Conservation (phyloP, 2,797 vertebrate genomes). For the Ambastaia sidthimunki region DNA sequence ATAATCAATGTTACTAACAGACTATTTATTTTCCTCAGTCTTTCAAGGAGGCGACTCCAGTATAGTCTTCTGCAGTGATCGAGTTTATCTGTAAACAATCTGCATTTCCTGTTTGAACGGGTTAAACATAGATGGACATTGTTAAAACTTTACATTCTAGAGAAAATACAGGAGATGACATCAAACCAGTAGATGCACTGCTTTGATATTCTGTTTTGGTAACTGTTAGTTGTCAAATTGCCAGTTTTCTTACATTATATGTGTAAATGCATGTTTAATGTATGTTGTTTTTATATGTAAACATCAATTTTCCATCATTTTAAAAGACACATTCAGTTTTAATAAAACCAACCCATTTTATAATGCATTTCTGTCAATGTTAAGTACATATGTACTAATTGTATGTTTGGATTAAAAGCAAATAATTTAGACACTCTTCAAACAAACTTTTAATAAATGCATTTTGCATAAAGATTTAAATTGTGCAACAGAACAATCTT, state of each 20-base stretch:
- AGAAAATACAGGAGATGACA: neutral
- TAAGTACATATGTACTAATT: neutral
- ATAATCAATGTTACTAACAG: neutral
- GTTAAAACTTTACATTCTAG: neutral
- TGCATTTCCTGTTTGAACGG: neutral
- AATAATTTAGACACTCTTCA: constrained; percentile 17
- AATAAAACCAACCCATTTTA: neutral
- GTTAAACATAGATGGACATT: neutral
- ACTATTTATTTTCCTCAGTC: constrained; percentile 33
- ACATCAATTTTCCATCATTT: neutral
- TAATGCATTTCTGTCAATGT: neutral
- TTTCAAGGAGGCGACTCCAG: constrained; percentile 59
- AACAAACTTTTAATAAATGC: constrained; percentile 16
- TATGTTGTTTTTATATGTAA: neutral
- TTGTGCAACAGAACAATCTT: neutral
- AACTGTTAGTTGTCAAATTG: neutral
- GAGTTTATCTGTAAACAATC: neutral
- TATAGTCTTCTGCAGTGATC: constrained; percentile 45
- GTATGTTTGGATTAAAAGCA: neutral
- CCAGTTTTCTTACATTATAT: neutral
- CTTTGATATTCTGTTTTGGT: too few species aligned
- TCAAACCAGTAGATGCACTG: neutral
- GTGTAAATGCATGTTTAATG: neutral
- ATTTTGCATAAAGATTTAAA: neutral
- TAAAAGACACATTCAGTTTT: neutral